A percentile compares a stretch with the other conserved stretches of the same genome.
Evolutionary conservation across 2,113 vertebrate species (phyloP).

Genomic region (Corydoras sp.): DNA sequence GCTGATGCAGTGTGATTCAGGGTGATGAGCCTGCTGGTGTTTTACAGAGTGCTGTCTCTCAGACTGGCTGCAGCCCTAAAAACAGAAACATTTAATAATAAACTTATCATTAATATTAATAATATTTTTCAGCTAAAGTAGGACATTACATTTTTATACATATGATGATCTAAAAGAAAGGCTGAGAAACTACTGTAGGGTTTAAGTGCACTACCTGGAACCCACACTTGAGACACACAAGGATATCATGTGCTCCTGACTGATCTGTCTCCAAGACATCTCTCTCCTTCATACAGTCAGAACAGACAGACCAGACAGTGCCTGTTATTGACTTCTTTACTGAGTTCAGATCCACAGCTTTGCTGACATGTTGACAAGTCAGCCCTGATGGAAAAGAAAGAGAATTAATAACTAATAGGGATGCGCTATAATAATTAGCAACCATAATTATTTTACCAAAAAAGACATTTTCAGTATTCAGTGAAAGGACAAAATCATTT

Average conservation of each 20-base stretch:
- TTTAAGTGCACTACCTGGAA: conserved; percentile 72
- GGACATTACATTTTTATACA: background rate
- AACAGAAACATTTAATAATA: background rate
- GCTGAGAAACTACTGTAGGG: too few relatives aligned
- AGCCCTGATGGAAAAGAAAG: conserved; percentile 60
- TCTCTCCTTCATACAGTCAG: conserved; percentile 88
- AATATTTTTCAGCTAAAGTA: too few relatives aligned
- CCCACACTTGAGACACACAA: conserved; percentile 92
- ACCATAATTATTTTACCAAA: too few relatives aligned
- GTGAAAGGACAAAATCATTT: too few relatives aligned
- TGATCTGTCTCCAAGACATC: conserved; percentile 72
- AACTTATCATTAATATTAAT: too few relatives aligned
- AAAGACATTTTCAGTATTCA: too few relatives aligned
- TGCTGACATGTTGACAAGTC: conserved; percentile 89
- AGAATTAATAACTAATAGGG: too few relatives aligned
- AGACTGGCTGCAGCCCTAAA: conserved; percentile 83
- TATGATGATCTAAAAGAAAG: too few relatives aligned
- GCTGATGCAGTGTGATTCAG: conserved; percentile 84
- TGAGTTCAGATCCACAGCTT: conserved; percentile 81
- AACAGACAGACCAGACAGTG: conserved; percentile 80
- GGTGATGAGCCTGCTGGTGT: conserved; percentile 74
- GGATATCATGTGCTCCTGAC: conserved; percentile 69
- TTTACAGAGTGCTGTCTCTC: conserved; percentile 84
- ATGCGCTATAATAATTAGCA: too few relatives aligned
- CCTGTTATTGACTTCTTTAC: conserved; percentile 84